Percentiles rank a stretch among this genome's conserved stretches.
phyloP scores from a whole-genome alignment of 2,797 vertebrate species.

The Oreortyx pictus region DNA sequence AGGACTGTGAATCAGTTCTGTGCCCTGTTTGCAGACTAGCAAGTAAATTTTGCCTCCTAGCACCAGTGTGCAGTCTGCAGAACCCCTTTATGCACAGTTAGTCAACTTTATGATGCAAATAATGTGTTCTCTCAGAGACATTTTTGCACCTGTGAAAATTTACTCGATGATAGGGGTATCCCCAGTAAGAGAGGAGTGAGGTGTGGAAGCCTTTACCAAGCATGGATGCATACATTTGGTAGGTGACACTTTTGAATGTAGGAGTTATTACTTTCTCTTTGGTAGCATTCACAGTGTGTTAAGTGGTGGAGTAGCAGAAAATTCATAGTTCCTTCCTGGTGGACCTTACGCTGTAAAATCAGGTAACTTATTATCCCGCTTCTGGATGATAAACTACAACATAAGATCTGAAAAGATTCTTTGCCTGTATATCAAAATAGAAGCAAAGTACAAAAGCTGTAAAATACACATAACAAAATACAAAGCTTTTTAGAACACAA shows the following conservation, averaged over 20 bases:
- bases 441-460: background rate
- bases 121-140: background rate
- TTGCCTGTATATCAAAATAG: background rate
- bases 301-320: background rate
- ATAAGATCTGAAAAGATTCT: background rate
- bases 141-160: constrained; percentile 1
- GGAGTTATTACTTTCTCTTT: constrained; percentile 21
- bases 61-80: background rate
- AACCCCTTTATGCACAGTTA: background rate
- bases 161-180: background rate
- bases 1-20: constrained; percentile 48
- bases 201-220: background rate
- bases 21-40: background rate
- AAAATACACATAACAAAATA: background rate
- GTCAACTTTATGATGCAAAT: constrained; percentile 4
- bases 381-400: background rate
- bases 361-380: background rate
- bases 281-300: background rate
- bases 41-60: constrained; percentile 18
- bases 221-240: background rate
- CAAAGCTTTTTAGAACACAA: background rate
- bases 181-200: background rate
- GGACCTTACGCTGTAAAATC: background rate
- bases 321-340: background rate
- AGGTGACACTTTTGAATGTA: background rate